Evolutionary conservation across 2,113 vertebrate genomes (phyloP).

Genomic region (Ailurus styani): DNA sequence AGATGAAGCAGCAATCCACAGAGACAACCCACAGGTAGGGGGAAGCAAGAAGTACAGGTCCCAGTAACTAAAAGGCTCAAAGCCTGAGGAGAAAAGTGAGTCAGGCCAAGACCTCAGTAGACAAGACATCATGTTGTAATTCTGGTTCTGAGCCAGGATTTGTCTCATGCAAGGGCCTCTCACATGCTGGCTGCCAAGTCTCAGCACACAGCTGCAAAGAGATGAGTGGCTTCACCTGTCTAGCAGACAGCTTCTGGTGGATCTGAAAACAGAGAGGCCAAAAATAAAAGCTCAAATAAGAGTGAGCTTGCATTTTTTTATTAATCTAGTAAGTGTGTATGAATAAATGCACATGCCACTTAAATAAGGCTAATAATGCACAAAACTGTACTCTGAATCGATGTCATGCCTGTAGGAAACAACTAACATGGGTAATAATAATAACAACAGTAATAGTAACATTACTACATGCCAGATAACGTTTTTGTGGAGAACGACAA

Average conservation of each 20-base stretch:
- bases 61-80: background rate
- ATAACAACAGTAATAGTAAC: background rate
- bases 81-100: background rate
- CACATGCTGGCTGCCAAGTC: background rate
- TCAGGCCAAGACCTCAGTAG: background rate
- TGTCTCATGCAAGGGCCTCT: background rate
- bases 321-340: background rate
- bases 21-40: background rate
- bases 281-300: constrained; percentile 50
- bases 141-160: background rate
- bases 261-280: constrained; percentile 24
- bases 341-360: background rate
- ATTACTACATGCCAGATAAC: background rate
- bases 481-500: background rate
- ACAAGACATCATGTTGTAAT: background rate
- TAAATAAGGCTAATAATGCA: background rate
- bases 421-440: background rate
- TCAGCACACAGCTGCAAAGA: constrained; percentile 37
- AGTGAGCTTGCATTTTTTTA: background rate
- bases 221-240: constrained; percentile 27
- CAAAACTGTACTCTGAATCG: background rate
- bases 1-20: background rate
- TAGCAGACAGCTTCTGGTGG: background rate
- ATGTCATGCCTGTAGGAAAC: background rate
- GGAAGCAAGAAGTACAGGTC: background rate